These are phyloP conservation scores for Cetonia aurata DNA, from an alignment of 2,888 invertebrate genomes.

Conservation along the genomic window DNA sequence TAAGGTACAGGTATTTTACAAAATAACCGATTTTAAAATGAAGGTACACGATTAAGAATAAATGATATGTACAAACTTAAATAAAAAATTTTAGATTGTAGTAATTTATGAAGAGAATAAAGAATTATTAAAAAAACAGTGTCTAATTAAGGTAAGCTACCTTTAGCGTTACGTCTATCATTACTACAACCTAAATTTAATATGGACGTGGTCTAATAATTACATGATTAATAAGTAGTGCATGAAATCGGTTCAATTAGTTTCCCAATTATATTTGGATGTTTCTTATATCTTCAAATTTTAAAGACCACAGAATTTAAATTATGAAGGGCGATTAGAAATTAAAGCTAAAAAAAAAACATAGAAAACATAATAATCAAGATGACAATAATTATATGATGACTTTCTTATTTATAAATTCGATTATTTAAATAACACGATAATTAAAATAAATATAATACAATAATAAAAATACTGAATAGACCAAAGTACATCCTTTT, in stretches of 20 bases:
- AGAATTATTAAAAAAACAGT: no score
- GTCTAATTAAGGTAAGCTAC: neutral
- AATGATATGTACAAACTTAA: conserved; percentile 29
- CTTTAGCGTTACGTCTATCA: neutral
- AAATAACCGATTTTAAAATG: conserved; percentile 22
- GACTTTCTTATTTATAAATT: conserved; percentile 30
- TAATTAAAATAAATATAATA: conserved; percentile 38
- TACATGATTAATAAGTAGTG: conserved; percentile 13
- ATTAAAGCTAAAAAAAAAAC: conserved; percentile 31
- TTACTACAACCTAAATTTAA: conserved; percentile 27
- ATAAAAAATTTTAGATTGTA: conserved; percentile 27
- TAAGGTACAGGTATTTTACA: conserved; percentile 25
- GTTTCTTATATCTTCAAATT: neutral
- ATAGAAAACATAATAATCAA: conserved; percentile 33
- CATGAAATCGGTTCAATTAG: neutral
- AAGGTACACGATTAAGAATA: conserved; percentile 32
- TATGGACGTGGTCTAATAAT: conserved; percentile 27
- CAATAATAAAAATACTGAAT: conserved; percentile 40
- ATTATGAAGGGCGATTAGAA: conserved; percentile 19
- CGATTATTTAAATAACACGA: conserved; percentile 38
- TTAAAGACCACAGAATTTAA: conserved; percentile 16
- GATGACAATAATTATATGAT: conserved; percentile 37
- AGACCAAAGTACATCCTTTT: conserved; percentile 20
- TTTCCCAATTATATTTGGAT: no score
- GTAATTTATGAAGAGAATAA: conserved; percentile 1